These are phyloP conservation scores for Exocentrus adspersus DNA, from an alignment of 2,888 invertebrate genomes.

Conservation along the genomic window DNA sequence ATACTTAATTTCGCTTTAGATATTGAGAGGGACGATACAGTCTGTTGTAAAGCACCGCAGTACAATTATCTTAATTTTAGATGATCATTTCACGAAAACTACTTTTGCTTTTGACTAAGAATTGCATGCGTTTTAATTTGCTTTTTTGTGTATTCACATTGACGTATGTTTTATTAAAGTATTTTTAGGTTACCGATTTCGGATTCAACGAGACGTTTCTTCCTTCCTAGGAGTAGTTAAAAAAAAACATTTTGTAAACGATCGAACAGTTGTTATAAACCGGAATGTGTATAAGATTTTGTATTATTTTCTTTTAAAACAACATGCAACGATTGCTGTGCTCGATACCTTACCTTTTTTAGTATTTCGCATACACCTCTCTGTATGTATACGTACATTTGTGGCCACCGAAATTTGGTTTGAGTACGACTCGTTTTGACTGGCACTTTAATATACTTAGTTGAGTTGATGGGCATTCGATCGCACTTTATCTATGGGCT, in stretches of 20 bases:
- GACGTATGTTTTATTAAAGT: neutral
- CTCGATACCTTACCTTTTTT: too few relatives aligned
- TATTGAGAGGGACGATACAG: too few relatives aligned
- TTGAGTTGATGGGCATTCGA: slow-evolving; percentile 30
- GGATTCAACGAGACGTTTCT: too few relatives aligned
- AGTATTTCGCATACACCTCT: slow-evolving; percentile 4
- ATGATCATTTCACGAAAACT: neutral
- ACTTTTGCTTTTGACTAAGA: neutral
- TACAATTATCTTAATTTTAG: neutral
- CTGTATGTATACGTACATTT: too few relatives aligned
- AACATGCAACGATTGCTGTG: neutral
- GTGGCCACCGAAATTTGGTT: slow-evolving; percentile 17
- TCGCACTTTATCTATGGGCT: slow-evolving; percentile 55
- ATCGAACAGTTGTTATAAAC: too few relatives aligned
- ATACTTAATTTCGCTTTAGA: too few relatives aligned
- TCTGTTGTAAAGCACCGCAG: neutral
- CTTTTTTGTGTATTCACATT: neutral
- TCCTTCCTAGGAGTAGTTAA: too few relatives aligned
- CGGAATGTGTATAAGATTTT: too few relatives aligned
- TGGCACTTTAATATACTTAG: slow-evolving; percentile 34
- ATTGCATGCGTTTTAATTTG: neutral
- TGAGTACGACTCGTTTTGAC: slow-evolving; percentile 29
- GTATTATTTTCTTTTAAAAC: neutral
- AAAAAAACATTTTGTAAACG: too few relatives aligned
- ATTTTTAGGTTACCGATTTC: too few relatives aligned